phyloP scores from a whole-genome alignment of 2,797 vertebrate genomes.

The Microctenopoma stevenorrisi region DNA sequence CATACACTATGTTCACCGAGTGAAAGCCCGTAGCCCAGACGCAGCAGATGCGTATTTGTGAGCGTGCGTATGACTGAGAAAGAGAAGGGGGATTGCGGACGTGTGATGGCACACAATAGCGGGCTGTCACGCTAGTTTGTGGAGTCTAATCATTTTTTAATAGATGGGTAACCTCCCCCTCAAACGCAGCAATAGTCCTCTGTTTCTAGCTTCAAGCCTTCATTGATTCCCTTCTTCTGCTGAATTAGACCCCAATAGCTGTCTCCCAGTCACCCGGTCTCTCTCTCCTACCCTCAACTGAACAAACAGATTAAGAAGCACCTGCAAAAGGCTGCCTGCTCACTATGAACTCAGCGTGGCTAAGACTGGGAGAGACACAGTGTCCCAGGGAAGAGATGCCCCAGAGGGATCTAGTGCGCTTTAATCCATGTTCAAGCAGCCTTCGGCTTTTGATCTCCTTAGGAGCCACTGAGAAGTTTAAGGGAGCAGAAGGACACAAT shows the following conservation, averaged over 20 bases:
- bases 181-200: constrained; percentile 66
- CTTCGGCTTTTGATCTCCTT: constrained; percentile 79
- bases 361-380: constrained; percentile 73
- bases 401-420: constrained; percentile 70
- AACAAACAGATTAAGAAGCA: constrained; percentile 82
- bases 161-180: constrained; percentile 77
- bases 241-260: constrained; percentile 78
- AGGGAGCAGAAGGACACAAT: constrained; percentile 66
- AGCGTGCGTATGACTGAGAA: constrained; percentile 59
- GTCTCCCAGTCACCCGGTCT: constrained; percentile 66
- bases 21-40: constrained; percentile 67
- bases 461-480: constrained; percentile 74
- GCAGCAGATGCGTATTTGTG: constrained; percentile 82
- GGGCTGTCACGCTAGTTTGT: constrained; percentile 85
- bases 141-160: constrained; percentile 88
- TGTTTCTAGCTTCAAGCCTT: constrained; percentile 64
- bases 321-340: constrained; percentile 71
- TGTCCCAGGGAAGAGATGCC: constrained; percentile 72
- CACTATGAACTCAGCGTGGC: constrained; percentile 70
- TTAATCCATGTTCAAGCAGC: constrained; percentile 82
- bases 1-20: constrained; percentile 54
- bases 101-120: constrained; percentile 80
- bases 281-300: constrained; percentile 71
- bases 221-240: constrained; percentile 80
- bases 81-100: constrained; percentile 73